These are phyloP conservation scores for Periophthalmus magnuspinnatus DNA, from an alignment of 2,797 vertebrate genomes.

Conservation along the genomic window DNA sequence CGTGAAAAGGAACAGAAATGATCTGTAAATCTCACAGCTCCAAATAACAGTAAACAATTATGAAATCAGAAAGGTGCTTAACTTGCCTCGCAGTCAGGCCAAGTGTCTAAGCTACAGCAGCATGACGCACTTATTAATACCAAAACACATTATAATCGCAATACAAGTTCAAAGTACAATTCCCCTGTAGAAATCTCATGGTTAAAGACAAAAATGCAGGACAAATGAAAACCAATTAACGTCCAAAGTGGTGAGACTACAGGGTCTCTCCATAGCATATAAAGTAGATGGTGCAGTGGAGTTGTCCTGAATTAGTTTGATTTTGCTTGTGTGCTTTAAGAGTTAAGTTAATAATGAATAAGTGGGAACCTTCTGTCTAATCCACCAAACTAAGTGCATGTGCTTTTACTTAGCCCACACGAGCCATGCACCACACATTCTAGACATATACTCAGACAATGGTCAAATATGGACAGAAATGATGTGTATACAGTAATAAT, in stretches of 20 bases:
- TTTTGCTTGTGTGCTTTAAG: background rate
- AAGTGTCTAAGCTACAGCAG: slow-evolving; percentile 1
- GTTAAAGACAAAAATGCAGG: background rate
- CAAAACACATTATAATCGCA: background rate
- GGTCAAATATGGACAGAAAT: background rate
- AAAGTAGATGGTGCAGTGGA: background rate
- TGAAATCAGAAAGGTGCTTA: slow-evolving; percentile 13
- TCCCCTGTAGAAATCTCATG: background rate
- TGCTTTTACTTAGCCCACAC: slow-evolving; percentile 36
- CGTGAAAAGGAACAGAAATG: background rate
- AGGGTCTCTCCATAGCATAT: background rate
- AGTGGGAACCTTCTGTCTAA: slow-evolving; percentile 23
- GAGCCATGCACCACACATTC: background rate
- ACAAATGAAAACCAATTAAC: background rate
- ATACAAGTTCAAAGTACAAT: slow-evolving; percentile 6
- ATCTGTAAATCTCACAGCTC: background rate
- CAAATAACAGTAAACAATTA: slow-evolving; percentile 5
- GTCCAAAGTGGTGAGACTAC: background rate
- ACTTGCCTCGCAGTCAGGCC: background rate
- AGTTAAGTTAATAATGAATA: slow-evolving; percentile 11
- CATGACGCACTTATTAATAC: slow-evolving; percentile 1
- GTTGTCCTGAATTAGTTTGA: background rate
- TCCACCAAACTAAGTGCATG: slow-evolving; percentile 35
- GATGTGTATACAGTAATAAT: background rate
- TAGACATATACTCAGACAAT: background rate